These are phyloP conservation scores for Eupristina koningsbergeri DNA, from an alignment of 1,140 invertebrate species.

Conservation along the genomic window DNA sequence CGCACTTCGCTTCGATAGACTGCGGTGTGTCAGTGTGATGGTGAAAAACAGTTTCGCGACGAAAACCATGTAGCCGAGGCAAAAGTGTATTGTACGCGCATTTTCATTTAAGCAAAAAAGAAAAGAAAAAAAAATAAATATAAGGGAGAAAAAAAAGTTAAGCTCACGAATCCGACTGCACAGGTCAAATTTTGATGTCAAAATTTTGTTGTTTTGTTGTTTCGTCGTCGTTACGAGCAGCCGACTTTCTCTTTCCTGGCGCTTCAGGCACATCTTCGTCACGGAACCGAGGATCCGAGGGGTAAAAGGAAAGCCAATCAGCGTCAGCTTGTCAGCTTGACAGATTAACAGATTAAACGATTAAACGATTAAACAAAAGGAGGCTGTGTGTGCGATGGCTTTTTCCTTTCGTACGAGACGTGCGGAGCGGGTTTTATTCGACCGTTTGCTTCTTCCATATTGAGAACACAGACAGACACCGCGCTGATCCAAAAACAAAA, in stretches of 20 bases:
- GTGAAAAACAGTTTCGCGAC: background rate
- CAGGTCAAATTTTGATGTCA: background rate
- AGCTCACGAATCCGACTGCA: no score
- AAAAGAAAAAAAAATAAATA: background rate
- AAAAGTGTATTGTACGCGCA: background rate
- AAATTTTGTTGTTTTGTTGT: no score
- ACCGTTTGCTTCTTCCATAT: constrained; percentile 46
- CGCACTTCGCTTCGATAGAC: background rate
- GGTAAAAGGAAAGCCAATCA: background rate
- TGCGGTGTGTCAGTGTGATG: background rate
- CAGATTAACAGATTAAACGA: no score
- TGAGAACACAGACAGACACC: background rate
- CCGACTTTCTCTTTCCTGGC: no score
- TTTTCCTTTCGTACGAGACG: constrained; percentile 16
- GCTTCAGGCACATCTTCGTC: no score
- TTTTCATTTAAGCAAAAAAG: constrained; percentile 5
- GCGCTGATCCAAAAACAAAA: constrained; percentile 30
- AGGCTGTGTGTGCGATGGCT: background rate
- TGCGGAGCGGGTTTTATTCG: constrained; percentile 10
- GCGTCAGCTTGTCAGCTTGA: no score
- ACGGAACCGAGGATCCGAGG: no score
- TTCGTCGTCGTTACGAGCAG: background rate
- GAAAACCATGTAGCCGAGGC: background rate
- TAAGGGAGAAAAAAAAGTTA: background rate
- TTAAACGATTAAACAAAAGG: background rate